Evolutionary conservation across 2,113 vertebrate species (phyloP).

Genomic region (Chroicocephalus ridibundus): DNA sequence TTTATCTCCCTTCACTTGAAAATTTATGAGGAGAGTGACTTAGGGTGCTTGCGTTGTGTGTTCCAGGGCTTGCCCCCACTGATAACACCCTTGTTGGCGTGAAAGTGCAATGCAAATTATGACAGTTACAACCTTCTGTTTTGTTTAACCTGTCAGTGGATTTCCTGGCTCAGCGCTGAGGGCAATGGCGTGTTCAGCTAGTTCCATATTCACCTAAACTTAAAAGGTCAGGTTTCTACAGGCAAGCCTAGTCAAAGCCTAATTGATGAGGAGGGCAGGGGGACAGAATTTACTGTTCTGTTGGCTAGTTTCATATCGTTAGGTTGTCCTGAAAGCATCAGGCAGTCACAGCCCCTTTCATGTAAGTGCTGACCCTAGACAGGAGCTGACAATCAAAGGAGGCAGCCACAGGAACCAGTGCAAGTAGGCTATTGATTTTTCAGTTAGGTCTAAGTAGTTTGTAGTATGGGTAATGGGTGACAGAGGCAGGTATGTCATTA

Average conservation of each 20-base stretch:
- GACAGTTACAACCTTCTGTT: constrained; percentile 91
- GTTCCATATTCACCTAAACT: constrained; percentile 84
- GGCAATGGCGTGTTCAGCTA: constrained; percentile 81
- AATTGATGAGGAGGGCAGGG: constrained; percentile 87
- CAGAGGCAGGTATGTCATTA: constrained; percentile 98
- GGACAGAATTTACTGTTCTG: constrained; percentile 88
- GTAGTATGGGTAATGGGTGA: constrained; percentile 95
- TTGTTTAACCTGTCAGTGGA: constrained; percentile 88
- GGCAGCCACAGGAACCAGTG: constrained; percentile 89
- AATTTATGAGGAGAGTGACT: constrained; percentile 84
- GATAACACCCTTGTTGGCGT: constrained; percentile 90
- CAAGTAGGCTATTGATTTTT: constrained; percentile 98
- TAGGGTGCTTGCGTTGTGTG: constrained; percentile 80
- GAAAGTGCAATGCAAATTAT: constrained; percentile 89
- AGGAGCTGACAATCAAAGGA: constrained; percentile 96
- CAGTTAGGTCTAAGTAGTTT: constrained; percentile 99
- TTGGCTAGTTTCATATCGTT: constrained; percentile 87
- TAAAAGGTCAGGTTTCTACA: constrained; percentile 86
- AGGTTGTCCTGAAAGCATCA: constrained; percentile 85
- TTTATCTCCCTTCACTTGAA: constrained; percentile 83
- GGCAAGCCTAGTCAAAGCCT: constrained; percentile 84
- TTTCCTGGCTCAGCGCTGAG: constrained; percentile 85
- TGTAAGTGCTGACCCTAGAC: constrained; percentile 93
- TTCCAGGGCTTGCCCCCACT: constrained; percentile 87
- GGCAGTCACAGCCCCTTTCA: constrained; percentile 87